Evolutionary conservation across 2,113 vertebrate species (phyloP).

Genomic region (Pavo muticus): DNA sequence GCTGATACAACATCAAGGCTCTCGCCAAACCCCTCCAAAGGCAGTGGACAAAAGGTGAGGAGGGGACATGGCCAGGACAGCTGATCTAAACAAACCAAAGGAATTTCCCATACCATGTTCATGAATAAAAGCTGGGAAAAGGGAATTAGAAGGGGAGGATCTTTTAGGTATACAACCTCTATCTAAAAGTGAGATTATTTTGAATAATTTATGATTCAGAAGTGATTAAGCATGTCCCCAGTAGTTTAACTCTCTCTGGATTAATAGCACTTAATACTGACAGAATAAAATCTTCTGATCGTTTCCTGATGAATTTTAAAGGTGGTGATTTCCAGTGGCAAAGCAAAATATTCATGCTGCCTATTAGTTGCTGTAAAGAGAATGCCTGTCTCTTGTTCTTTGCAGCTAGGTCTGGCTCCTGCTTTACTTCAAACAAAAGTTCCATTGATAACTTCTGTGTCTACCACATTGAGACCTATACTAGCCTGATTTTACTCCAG

Average conservation of each 20-base stretch:
- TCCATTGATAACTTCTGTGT: not conserved
- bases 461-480: not conserved
- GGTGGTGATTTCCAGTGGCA: not conserved
- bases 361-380: not conserved
- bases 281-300: not conserved
- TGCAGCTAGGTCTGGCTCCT: not conserved
- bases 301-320: not conserved
- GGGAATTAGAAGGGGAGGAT: not conserved
- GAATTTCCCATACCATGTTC: not conserved
- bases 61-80: not conserved
- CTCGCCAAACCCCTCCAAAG: too few relatives aligned
- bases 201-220: not conserved
- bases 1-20: not conserved
- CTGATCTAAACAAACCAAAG: not conserved
- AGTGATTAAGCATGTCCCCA: not conserved
- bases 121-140: not conserved
- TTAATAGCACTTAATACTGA: not conserved
- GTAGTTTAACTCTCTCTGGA: not conserved
- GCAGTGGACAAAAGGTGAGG: not conserved
- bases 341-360: not conserved
- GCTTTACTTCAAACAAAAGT: not conserved
- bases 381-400: not conserved
- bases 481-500: not conserved
- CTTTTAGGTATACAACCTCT: not conserved
- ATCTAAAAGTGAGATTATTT: not conserved